Evolutionary conservation across 1,140 invertebrate species (phyloP), one percentile per base, ranked within the genome.

Genomic region (Yoshiicerus persimilis): DNA sequence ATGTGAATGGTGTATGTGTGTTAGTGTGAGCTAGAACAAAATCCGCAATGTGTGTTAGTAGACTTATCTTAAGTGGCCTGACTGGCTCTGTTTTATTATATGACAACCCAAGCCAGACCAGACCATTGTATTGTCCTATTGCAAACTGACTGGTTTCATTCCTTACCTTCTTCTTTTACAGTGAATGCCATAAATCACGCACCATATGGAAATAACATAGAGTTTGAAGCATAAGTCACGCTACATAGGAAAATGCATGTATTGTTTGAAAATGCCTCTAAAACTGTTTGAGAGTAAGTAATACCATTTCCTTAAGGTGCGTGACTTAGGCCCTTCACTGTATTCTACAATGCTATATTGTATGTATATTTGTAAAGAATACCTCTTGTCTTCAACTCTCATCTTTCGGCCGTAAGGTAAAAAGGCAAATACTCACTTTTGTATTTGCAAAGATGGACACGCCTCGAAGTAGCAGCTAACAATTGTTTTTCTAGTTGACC

Each of bases 11-110:
- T 70, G 64, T 27, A 70, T 80, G 75, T 80, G 75, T 80, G 75
- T 80, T 80, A 80, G 75, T 32, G 20, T 80, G 75, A 80, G 75
- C 11, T n/a, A 77, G 70, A 36, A 36, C 2, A 77, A 80, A 80
- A 80, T 80, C 13, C 13, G 34, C 75, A 36, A 80, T 80, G 75
- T 80, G 34, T 80, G 75, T 80, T 80, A 80, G 75, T 80, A 80
- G 75, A 36, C 75, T 80, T 80, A 30, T 70, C 27, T 16, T 30
- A 27, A 70, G 30, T 27, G 30, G 30, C 25, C n/a, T 34, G 20
- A 38, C 75, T 36, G 34, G 0, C 20, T 80, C 27, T 36, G 16
- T 77, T 10, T 9, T 34, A 6, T 80, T 38, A 6, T 23, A 16
- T 13, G 16, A 38, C 4, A 4, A 47, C 13, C n/a, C 13, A 47